phyloP scores from a whole-genome alignment of 2,888 invertebrate species.

The Thumatha senex region DNA sequence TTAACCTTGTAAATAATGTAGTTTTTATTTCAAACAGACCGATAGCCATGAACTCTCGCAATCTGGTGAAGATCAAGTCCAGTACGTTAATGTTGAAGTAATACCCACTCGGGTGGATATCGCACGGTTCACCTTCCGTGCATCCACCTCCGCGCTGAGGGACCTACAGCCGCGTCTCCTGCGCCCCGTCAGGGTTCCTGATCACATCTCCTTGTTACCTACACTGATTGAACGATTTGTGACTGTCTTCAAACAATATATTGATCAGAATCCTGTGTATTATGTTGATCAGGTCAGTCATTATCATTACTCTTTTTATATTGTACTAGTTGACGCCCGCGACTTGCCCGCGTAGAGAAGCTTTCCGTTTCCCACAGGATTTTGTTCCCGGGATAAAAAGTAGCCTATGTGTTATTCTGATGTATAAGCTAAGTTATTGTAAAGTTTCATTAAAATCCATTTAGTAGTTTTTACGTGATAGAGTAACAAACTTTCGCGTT shows the following conservation, averaged over 20 bases:
- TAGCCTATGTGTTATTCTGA: too few relatives aligned
- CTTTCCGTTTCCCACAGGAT: too few relatives aligned
- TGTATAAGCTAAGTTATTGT: too few relatives aligned
- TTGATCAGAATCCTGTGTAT: conserved; percentile 87
- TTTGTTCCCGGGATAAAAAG: too few relatives aligned
- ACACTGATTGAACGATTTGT: conserved; percentile 93
- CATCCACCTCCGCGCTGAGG: conserved; percentile 90
- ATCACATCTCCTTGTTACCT: conserved; percentile 82
- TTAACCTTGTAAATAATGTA: too few relatives aligned
- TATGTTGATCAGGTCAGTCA: conserved; percentile 77
- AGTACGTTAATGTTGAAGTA: conserved; percentile 92
- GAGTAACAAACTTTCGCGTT: too few relatives aligned
- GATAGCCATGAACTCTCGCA: conserved; percentile 88
- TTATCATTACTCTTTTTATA: neutral
- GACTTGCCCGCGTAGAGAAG: too few relatives aligned
- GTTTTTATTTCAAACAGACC: too few relatives aligned
- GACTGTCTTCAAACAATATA: conserved; percentile 90
- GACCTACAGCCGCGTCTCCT: conserved; percentile 83
- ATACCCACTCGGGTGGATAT: conserved; percentile 85
- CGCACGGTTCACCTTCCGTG: conserved; percentile 86
- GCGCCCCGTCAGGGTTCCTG: conserved; percentile 60
- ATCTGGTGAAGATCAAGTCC: conserved; percentile 86
- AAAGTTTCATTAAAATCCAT: too few relatives aligned
- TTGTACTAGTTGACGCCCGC: too few relatives aligned
- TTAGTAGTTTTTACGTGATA: too few relatives aligned